Base-by-base conservation (phyloP, 2,888 invertebrate genomes). In the Notodonta ziczac region DNA sequence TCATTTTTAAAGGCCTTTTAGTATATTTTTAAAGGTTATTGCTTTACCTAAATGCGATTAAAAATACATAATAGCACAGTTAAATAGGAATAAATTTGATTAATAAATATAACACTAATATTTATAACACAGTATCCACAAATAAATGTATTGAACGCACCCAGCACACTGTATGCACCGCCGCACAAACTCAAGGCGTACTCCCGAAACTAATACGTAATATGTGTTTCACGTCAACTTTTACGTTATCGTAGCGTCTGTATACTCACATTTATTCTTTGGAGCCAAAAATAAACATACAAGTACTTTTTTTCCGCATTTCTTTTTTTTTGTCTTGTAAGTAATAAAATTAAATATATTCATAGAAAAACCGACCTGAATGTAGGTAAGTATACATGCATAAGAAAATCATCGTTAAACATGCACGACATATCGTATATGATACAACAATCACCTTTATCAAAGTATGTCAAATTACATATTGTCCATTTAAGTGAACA, bases 181-280 rank as follows among this genome's bases (percentile, higher is more conserved):
- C 85, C 85, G 85, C 83, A 64, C 77, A 74, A 76, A 76, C 74
- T 69, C 78, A 66, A 65, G 70, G 74, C 77, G 71, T 76, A 71
- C 65, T 67, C 62, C 65, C 62, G 48, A 57, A 67, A 74, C 70
- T 67, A 44, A 40, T 8, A 64, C 65, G 52, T 56, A 56, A 56
- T 65, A 61, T n/a, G 57, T 35, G 13, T 58, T 57, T 60, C 24
- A 56, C 52, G 50, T 59, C 63, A 70, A 61, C 65, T 50, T 66
- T 70, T 53, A 52, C 58, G 32, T 44, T 66, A 55, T 57, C 65
- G 56, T 57, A 68, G 55, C 51, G 57, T n/a, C 59, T 24, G 24
- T 24, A 24, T 24, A 24, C 24, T 24, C 24, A 24, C 24, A 24
- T 24, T 24, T 24, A 24, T 72, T 63, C 66, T 73, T 81, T 82